These are phyloP conservation scores for Syngnathoides biaculeatus DNA, from an alignment of 2,113 vertebrate genomes.

Conservation along the genomic window DNA sequence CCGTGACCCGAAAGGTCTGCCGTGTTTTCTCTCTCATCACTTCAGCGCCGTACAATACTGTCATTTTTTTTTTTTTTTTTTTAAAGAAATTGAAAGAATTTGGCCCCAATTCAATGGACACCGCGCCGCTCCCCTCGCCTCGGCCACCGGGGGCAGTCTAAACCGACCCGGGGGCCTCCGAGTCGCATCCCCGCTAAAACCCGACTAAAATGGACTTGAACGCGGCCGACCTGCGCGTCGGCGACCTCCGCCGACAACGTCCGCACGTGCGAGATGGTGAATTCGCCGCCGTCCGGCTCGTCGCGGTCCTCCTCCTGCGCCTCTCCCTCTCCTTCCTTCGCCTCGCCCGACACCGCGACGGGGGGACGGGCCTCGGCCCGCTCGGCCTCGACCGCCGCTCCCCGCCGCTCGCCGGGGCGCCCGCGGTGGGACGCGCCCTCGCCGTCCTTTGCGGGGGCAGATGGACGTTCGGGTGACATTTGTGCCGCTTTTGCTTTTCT, in stretches of 20 bases:
- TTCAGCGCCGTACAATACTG: no score
- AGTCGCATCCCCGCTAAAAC: no score
- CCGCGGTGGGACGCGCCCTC: not conserved
- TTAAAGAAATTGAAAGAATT: no score
- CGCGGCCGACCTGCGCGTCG: slow-evolving; percentile 67
- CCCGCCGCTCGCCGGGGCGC: slow-evolving; percentile 79
- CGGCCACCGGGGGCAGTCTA: no score
- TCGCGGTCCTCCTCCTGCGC: slow-evolving; percentile 78
- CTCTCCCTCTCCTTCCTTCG: slow-evolving; percentile 66
- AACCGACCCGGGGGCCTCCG: no score
- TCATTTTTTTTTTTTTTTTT: no score
- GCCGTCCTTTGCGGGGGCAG: not conserved
- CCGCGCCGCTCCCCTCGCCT: no score
- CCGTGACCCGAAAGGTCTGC: no score
- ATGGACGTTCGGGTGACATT: no score
- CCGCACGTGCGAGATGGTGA: slow-evolving; percentile 70
- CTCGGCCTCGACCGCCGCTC: slow-evolving; percentile 86
- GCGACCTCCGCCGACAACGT: slow-evolving; percentile 74
- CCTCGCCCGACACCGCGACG: slow-evolving; percentile 83
- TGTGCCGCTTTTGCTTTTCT: slow-evolving; percentile 56
- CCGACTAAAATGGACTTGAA: no score
- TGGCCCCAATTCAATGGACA: no score
- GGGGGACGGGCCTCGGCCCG: slow-evolving; percentile 82
- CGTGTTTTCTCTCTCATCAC: no score
- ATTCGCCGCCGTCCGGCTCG: not conserved